Evolutionary conservation across 1,140 invertebrate genomes (phyloP).

Genomic region (Gonatopus flavifemur): DNA sequence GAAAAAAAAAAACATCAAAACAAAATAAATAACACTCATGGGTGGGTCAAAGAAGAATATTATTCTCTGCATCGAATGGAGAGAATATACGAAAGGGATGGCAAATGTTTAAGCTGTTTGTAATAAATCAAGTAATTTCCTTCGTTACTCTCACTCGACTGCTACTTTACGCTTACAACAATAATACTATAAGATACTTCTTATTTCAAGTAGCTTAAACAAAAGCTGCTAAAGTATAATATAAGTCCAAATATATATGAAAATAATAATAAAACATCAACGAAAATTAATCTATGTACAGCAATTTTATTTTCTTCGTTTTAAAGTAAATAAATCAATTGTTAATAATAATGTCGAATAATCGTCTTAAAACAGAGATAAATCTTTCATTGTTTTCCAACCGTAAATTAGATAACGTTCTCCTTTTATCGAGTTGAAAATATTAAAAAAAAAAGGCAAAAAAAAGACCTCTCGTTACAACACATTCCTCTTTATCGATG

Average conservation of each 20-base stretch:
- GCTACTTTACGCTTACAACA: too few relatives aligned
- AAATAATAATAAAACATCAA: slow-evolving; percentile 50
- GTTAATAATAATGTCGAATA: slow-evolving; percentile 40
- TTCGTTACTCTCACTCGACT: too few relatives aligned
- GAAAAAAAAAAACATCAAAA: slow-evolving; percentile 8
- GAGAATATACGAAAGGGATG: slow-evolving; percentile 19
- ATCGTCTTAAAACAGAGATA: slow-evolving; percentile 39
- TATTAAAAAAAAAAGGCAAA: too few relatives aligned
- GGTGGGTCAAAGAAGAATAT: too few relatives aligned
- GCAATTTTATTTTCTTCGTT: slow-evolving; percentile 47
- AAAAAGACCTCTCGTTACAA: too few relatives aligned
- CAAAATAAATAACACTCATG: slow-evolving; percentile 4
- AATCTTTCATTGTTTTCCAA: too few relatives aligned
- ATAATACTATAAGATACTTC: too few relatives aligned
- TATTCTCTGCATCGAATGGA: slow-evolving; percentile 21
- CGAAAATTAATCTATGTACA: slow-evolving; percentile 55
- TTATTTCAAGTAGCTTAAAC: slow-evolving; percentile 28
- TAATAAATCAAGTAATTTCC: too few relatives aligned
- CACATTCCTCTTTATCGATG: too few relatives aligned
- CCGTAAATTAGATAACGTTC: too few relatives aligned
- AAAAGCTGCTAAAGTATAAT: slow-evolving; percentile 24
- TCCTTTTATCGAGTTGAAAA: too few relatives aligned
- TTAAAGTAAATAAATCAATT: slow-evolving; percentile 42
- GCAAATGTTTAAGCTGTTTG: slow-evolving; percentile 29
- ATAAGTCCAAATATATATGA: slow-evolving; percentile 26